Evolutionary conservation across 2,888 invertebrate genomes (phyloP), one percentile per base, ranked within the genome.

Genomic region (Gymnoscelis rufifasciata): DNA sequence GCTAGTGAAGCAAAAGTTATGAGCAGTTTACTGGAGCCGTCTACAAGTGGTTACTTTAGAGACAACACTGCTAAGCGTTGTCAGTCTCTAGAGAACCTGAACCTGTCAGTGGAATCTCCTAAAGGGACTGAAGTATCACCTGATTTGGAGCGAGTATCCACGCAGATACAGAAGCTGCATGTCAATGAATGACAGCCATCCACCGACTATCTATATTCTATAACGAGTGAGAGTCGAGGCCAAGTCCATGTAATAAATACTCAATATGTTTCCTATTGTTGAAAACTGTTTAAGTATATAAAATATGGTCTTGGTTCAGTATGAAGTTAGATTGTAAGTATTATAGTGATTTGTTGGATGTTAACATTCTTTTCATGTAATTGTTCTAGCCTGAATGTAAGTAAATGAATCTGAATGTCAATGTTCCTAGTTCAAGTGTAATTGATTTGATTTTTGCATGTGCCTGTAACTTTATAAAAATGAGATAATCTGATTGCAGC

Each of bases 71-170:
- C 90, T 27, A 91, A 91, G 70, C 89, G 91, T 51, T 90, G 91
- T 50, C 91, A 91, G 65, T 91, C 91, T 0, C 78, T 91, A 29
- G 91, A 92, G 64, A 91, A 90, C 71, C 86, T 91, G 15, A 83
- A 79, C 52, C 62, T 87, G 27, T 63, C 71, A 42, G 79, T 65
- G 57, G 89, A 91, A 53, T 50, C 81, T n/a, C 66, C 71, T 4
- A 54, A 72, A 1, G 65, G 59, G 15, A 43, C 65, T 0, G 86
- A 87, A 51, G 69, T 72, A 36, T 83, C 86, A 2, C 90, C 89
- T 3, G 91, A 91, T 59, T 82, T 91, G 78, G 91, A 92, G 56
- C 87, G 90, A 62, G 90, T 91, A 35, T 91, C 91, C 7, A 90
- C 89, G 52, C 88, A 88, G 58, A 91, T 92, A 66, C 90, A 91